These are phyloP conservation scores for Zoanthus gigantus DNA, from an alignment of 92 coral and sea anemone species.

Conservation along the genomic window DNA sequence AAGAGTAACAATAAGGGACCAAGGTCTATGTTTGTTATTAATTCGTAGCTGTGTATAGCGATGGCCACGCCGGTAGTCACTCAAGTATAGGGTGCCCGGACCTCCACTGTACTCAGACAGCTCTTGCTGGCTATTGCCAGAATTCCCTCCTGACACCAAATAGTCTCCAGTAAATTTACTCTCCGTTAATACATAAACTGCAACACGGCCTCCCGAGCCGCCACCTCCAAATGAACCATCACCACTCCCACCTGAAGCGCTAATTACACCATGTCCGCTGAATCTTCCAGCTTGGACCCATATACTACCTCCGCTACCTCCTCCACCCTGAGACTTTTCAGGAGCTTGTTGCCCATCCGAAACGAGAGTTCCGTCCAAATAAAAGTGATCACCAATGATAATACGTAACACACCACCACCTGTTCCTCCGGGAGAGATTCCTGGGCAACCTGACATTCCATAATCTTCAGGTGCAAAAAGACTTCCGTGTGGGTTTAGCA, in stretches of 20 bases:
- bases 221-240: conserved; percentile 63
- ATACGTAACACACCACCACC: conserved; percentile 67
- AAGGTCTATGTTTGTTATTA: conserved; percentile 76
- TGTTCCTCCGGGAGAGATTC: conserved; percentile 57
- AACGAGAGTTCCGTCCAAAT: conserved; percentile 64
- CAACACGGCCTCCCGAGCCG: conserved; percentile 77
- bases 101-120: conserved; percentile 65
- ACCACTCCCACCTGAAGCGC: conserved; percentile 61
- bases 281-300: conserved; percentile 52
- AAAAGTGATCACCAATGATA: conserved; percentile 63
- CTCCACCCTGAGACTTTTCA: conserved; percentile 55
- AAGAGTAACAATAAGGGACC: conserved; percentile 64
- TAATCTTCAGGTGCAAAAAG: conserved; percentile 64
- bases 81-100: conserved; percentile 72
- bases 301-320: conserved; percentile 82
- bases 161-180: conserved; percentile 57
- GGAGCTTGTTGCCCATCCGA: conserved; percentile 50
- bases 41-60: conserved; percentile 49
- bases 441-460: conserved; percentile 69
- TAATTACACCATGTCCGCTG: conserved; percentile 63
- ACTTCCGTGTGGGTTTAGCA: conserved; percentile 64
- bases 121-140: conserved; percentile 50
- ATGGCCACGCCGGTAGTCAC: conserved; percentile 49
- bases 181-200: conserved; percentile 49
- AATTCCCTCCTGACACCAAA: conserved; percentile 60